Conservation (phyloP, 2,113 vertebrate species). For the Oryzias javanicus region DNA sequence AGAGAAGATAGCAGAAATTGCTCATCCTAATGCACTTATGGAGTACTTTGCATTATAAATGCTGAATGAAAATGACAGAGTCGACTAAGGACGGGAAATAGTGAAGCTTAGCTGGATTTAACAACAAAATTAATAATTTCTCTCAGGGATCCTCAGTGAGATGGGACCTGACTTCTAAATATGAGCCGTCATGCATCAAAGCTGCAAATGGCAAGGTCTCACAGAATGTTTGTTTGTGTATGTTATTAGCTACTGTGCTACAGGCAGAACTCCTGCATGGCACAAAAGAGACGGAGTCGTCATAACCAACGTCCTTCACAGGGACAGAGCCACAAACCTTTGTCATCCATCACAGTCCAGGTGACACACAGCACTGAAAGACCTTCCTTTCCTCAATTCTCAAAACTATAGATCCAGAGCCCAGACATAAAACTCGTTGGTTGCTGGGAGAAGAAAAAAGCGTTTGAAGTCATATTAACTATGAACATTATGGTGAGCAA, state of each 20-base stretch:
- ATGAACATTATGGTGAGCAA: conserved; percentile 16
- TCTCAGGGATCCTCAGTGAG: conserved; percentile 23
- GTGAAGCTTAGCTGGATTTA: conserved; percentile 33
- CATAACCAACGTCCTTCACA: conserved; percentile 34
- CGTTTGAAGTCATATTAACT: conserved; percentile 12
- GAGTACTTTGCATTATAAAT: conserved; percentile 74
- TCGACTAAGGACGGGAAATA: conserved; percentile 36
- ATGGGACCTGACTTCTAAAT: conserved; percentile 13
- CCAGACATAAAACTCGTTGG: background rate
- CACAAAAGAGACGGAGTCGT: conserved; percentile 23
- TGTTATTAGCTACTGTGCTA: conserved; percentile 17
- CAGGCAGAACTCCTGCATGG: conserved; percentile 25
- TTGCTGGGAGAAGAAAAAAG: background rate
- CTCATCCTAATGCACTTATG: conserved; percentile 70
- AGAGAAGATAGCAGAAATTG: conserved; percentile 47
- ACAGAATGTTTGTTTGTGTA: conserved; percentile 28
- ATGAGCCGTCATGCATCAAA: background rate
- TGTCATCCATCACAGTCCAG: conserved; percentile 19
- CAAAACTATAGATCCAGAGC: background rate
- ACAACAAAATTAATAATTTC: conserved; percentile 50
- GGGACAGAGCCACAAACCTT: conserved; percentile 6
- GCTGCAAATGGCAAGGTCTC: conserved; percentile 9
- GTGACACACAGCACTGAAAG: conserved; percentile 15
- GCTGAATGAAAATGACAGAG: conserved; percentile 44
- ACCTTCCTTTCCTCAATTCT: conserved; percentile 7